Evolutionary conservation across 2,888 invertebrate species (phyloP), one percentile per base, ranked within the genome.

Genomic region (Scaptomyza parva): DNA sequence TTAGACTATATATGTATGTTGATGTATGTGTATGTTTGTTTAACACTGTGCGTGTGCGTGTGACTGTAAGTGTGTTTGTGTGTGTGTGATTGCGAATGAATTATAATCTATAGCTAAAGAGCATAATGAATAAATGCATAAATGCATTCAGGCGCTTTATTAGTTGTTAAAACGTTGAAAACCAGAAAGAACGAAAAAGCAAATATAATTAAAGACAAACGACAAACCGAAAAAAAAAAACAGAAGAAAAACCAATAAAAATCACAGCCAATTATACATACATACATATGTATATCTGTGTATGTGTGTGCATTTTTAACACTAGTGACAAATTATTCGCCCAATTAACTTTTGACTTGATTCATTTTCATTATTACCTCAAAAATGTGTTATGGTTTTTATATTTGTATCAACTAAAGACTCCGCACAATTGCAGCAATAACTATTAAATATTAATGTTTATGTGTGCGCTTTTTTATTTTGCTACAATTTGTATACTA

Each of bases 71-170:
- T 26, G 17, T 39, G 41, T 43, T 18, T 18, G 57, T 41, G 20
- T 39, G 40, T 37, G 39, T 18, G 17, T 14, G 18, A 18, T 33
- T 39, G 26, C 30, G 17, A 37, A 37, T 37, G 37, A 37, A 53
- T 64, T 45, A 75, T 75, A 63, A 64, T 61, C 64, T 51, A 61
- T 58, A 65, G 40, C 43, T 2, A 55, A 48, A 62, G n/a, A 60
- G 51, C 60, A 63, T 55, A 62, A 75, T 75, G 59, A 75, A 78
- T 79, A 80, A 70, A 73, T 76, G 48, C 55, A 63, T 55, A 55
- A 60, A 60, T 69, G 75, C 69, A 66, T 79, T 76, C 62, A 68
- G 65, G 68, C 73, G 86, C 77, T 83, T 86, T 81, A 83, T 86
- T 86, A 81, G 84, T 76, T 81, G 74, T 83, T 83, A 70, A 71